phyloP scores from a whole-genome alignment of 2,888 invertebrate genomes.

The Habroteleia sp. region DNA sequence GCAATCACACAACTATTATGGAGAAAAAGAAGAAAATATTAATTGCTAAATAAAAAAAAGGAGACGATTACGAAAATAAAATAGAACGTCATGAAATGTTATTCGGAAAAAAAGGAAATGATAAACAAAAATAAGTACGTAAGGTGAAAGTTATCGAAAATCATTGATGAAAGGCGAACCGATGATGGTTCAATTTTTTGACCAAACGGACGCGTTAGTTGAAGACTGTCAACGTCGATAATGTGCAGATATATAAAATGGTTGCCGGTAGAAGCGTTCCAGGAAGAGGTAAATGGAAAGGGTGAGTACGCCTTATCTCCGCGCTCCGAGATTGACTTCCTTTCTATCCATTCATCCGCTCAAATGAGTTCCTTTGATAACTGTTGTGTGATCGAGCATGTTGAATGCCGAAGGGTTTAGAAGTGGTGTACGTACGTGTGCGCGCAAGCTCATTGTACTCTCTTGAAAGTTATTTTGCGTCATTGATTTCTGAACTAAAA shows the following conservation, averaged over 20 bases:
- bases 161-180: constrained; percentile 42
- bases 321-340: constrained; percentile 80
- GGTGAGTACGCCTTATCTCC: constrained; percentile 78
- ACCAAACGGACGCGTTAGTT: constrained; percentile 57
- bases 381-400: constrained; percentile 81
- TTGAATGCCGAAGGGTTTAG: constrained; percentile 80
- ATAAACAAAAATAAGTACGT: constrained; percentile 47
- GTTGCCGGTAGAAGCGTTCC: constrained; percentile 57
- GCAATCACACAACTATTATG: no score
- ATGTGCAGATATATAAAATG: constrained; percentile 63
- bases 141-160: constrained; percentile 52
- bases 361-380: constrained; percentile 81
- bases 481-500: constrained; percentile 63
- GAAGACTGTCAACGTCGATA: constrained; percentile 60
- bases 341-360: constrained; percentile 80
- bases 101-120: constrained; percentile 34
- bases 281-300: constrained; percentile 68
- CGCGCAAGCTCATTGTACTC: constrained; percentile 66
- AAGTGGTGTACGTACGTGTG: constrained; percentile 65
- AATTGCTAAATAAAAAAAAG: no score
- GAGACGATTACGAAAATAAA: no score
- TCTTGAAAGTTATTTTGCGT: constrained; percentile 64
- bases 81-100: constrained; percentile 23
- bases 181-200: constrained; percentile 43
- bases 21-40: no score